Conservation (phyloP, 2,113 vertebrate genomes). For the Lampris incognitus region DNA sequence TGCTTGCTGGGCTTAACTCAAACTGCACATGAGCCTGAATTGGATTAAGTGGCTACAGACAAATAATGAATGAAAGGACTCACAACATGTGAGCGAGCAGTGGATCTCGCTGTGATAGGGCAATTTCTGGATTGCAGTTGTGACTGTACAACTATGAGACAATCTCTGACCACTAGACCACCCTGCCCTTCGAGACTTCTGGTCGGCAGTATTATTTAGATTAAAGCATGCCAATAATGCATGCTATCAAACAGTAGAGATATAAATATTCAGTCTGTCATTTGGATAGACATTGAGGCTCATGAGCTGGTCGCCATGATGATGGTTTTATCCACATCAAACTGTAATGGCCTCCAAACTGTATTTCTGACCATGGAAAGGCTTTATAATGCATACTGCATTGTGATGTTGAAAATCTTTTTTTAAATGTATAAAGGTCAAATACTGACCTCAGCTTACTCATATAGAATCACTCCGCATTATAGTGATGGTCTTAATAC, state of each 20-base stretch:
- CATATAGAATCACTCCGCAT: slow-evolving; percentile 54
- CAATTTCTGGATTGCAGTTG: too few relatives aligned
- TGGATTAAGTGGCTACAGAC: too few relatives aligned
- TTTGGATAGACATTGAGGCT: slow-evolving; percentile 58
- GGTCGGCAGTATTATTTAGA: slow-evolving; percentile 30
- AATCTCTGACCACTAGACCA: slow-evolving; percentile 23
- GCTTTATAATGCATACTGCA: slow-evolving; percentile 77
- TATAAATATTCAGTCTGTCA: slow-evolving; percentile 49
- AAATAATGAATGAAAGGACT: too few relatives aligned
- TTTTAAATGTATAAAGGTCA: slow-evolving; percentile 22
- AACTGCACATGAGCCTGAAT: background rate
- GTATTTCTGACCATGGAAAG: slow-evolving; percentile 51
- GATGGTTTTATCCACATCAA: slow-evolving; percentile 55
- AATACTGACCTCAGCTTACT: slow-evolving; percentile 46
- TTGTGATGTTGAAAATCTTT: slow-evolving; percentile 54
- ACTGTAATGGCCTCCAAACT: slow-evolving; percentile 49
- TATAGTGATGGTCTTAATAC: slow-evolving; percentile 59
- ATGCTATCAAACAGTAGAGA: slow-evolving; percentile 61
- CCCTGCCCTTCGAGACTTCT: background rate
- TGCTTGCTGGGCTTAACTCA: background rate
- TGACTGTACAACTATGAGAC: slow-evolving; percentile 9
- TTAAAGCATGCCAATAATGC: slow-evolving; percentile 73
- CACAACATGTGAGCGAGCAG: too few relatives aligned
- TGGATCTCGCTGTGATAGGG: too few relatives aligned
- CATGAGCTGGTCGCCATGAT: slow-evolving; percentile 33